A percentile compares a stretch with the other conserved stretches of the same genome.
These are phyloP conservation scores for Urocyon cinereoargenteus DNA, from an alignment of 2,797 vertebrate genomes.

Conservation along the genomic window DNA sequence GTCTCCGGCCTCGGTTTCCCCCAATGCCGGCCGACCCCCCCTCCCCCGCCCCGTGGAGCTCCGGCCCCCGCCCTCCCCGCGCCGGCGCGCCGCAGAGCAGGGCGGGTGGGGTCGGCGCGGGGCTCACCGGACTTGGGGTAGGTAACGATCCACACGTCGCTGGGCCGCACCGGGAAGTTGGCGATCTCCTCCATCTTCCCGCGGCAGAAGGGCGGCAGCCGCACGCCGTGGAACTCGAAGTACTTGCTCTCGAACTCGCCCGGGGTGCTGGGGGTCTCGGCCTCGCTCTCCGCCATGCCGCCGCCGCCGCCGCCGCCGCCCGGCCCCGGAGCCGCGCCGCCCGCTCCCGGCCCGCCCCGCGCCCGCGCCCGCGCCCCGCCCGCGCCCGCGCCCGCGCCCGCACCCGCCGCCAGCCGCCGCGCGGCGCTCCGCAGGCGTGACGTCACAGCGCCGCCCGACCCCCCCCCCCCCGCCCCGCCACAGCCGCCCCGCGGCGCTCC, in stretches of 20 bases:
- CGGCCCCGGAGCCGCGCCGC: background rate
- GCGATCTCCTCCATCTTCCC: constrained; percentile 99
- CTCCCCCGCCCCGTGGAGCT: background rate
- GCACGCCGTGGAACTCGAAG: constrained; percentile 97
- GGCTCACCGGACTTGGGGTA: constrained; percentile 97
- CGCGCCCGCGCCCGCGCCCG: background rate
- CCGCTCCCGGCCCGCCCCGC: background rate
- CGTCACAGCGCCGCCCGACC: constrained; percentile 29
- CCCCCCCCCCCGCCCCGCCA: background rate
- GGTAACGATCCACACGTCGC: constrained; percentile 98
- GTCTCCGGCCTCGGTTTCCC: background rate
- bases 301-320: constrained; percentile 34
- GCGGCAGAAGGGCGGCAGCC: constrained; percentile 98
- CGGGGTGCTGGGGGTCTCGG: constrained; percentile 97
- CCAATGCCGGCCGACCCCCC: background rate
- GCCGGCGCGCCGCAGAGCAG: background rate
- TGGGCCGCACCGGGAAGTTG: constrained; percentile 95
- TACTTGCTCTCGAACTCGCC: constrained; percentile 99
- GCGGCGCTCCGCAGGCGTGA: constrained; percentile 26
- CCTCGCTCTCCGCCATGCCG: constrained; percentile 98
- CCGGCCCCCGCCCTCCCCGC: background rate
- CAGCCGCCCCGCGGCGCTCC: too few species aligned
- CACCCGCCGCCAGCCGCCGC: background rate
- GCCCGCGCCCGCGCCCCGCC: background rate
- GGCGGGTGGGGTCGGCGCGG: background rate